These are phyloP conservation scores for Tillus elongatus DNA, from an alignment of 2,888 invertebrate species.

Conservation along the genomic window DNA sequence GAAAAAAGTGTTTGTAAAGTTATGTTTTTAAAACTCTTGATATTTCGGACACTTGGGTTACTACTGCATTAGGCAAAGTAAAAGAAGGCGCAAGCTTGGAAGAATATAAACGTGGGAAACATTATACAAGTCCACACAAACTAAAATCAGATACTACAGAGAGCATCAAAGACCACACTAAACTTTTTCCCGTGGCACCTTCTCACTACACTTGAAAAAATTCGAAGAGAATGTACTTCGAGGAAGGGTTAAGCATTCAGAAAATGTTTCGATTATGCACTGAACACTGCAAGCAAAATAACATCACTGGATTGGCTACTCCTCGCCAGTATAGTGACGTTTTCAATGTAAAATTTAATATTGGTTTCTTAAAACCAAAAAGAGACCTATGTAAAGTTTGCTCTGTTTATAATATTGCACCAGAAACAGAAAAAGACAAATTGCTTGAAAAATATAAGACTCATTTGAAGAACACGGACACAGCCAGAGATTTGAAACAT, in stretches of 20 bases:
- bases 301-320: constrained; percentile 4
- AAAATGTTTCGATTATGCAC: constrained; percentile 2
- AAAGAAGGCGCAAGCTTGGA: neutral
- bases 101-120: constrained; percentile 2
- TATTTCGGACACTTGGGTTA: constrained; percentile 1
- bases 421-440: constrained; percentile 3
- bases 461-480: constrained; percentile 1
- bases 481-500: constrained; percentile 6
- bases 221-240: constrained; percentile 2
- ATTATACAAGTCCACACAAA: neutral
- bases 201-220: neutral
- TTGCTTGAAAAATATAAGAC: constrained; percentile 4
- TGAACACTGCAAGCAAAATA: neutral
- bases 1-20: too few species aligned
- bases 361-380: constrained; percentile 8
- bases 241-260: constrained; percentile 3
- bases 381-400: constrained; percentile 6
- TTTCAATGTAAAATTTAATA: constrained; percentile 8
- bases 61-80: neutral
- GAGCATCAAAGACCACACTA: neutral
- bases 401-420: constrained; percentile 3
- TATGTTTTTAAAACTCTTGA: constrained; percentile 1
- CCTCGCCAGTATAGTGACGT: constrained; percentile 5
- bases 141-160: constrained; percentile 2
- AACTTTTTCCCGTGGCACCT: constrained; percentile 4